These are phyloP conservation scores for Pogonophryne albipinna DNA, from an alignment of 2,797 vertebrate genomes.

Conservation along the genomic window DNA sequence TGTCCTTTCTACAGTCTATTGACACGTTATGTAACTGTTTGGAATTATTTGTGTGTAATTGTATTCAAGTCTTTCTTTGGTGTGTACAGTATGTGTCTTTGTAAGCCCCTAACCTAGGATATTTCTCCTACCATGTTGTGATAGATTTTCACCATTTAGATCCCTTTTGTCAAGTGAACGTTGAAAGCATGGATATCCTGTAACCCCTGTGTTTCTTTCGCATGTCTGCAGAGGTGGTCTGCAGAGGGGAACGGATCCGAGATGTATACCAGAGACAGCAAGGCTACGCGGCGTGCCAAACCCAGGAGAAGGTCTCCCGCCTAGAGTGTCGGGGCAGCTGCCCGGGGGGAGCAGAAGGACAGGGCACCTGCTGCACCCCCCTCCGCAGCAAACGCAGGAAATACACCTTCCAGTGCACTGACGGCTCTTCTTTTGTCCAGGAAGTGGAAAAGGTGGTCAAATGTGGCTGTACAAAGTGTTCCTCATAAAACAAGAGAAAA, in stretches of 20 bases:
- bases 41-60: not conserved
- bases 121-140: too few relatives aligned
- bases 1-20: not conserved
- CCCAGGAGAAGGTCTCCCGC: slow-evolving; percentile 98
- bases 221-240: slow-evolving; percentile 92
- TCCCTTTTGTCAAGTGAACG: not conserved
- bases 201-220: slow-evolving; percentile 20
- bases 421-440: slow-evolving; percentile 96
- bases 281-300: slow-evolving; percentile 98
- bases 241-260: slow-evolving; percentile 97
- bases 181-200: not conserved
- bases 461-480: slow-evolving; percentile 95
- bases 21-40: not conserved
- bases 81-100: too few relatives aligned
- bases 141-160: not conserved
- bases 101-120: too few relatives aligned
- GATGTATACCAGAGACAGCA: slow-evolving; percentile 99
- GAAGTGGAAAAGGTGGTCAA: slow-evolving; percentile 99
- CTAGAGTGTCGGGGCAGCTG: slow-evolving; percentile 95
- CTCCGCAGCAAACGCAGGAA: slow-evolving; percentile 97
- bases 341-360: slow-evolving; percentile 79
- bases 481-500: slow-evolving; percentile 78
- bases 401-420: slow-evolving; percentile 98
- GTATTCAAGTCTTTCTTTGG: too few relatives aligned
- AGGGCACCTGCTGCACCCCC: slow-evolving; percentile 92